These are phyloP conservation scores for Hoplias malabaricus DNA, from an alignment of 2,113 vertebrate genomes.

Conservation along the genomic window DNA sequence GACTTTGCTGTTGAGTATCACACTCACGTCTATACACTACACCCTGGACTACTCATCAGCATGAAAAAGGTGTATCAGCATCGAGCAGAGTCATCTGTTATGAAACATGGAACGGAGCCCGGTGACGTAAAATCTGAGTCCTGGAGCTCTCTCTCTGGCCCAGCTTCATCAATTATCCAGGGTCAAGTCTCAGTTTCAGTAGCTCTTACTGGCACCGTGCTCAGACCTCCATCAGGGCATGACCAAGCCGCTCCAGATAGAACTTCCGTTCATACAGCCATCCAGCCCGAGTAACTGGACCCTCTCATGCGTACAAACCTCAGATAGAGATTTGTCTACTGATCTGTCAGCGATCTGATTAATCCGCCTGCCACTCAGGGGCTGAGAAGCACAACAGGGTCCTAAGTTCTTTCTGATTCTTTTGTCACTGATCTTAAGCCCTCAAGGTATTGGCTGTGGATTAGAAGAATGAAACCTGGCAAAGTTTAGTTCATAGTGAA, in stretches of 20 bases:
- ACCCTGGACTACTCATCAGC: no score
- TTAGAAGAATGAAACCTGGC: background rate
- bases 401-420: background rate
- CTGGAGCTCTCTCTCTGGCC: conserved; percentile 7
- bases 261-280: conserved; percentile 1
- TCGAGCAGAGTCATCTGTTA: background rate
- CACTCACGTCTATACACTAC: no score
- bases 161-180: conserved; percentile 48
- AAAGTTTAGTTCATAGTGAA: background rate
- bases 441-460: background rate
- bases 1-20: no score
- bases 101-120: background rate
- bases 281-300: background rate
- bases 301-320: conserved; percentile 4
- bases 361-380: background rate
- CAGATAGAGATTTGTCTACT: conserved; percentile 16
- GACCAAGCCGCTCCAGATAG: background rate
- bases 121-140: conserved; percentile 9
- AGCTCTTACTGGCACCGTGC: background rate
- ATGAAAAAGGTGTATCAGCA: background rate
- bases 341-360: conserved; percentile 2
- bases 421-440: background rate
- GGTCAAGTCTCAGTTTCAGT: conserved; percentile 28
- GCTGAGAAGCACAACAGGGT: background rate
- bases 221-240: conserved; percentile 12